phyloP scores from a whole-genome alignment of 2,113 vertebrate species.

The Rostratula benghalensis region DNA sequence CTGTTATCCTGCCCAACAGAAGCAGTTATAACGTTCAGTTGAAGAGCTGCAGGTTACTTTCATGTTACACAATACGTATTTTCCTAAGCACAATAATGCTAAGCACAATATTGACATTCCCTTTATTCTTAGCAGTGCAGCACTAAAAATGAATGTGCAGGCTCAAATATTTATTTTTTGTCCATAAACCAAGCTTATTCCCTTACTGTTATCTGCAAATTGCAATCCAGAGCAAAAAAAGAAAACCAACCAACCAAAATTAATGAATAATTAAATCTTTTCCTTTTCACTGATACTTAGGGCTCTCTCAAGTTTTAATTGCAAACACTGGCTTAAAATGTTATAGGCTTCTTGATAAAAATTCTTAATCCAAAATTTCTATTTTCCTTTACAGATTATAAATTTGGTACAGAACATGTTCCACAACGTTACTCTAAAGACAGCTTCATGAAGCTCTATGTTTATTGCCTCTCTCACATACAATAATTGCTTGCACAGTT shows the following conservation, averaged over 20 bases:
- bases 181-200: background rate
- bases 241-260: background rate
- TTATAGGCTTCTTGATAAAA: background rate
- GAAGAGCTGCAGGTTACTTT: background rate
- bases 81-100: background rate
- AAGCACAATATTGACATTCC: background rate
- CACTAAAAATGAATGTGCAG: background rate
- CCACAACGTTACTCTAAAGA: background rate
- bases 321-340: background rate
- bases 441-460: background rate
- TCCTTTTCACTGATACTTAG: background rate
- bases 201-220: background rate
- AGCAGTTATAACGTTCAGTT: background rate
- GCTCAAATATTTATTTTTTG: background rate
- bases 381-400: background rate
- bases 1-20: constrained; percentile 87
- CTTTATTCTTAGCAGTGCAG: background rate
- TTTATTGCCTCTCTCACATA: background rate
- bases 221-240: background rate
- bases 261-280: background rate
- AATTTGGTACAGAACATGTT: background rate
- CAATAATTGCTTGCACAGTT: background rate
- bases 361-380: background rate
- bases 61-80: background rate
- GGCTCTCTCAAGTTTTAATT: background rate